Evolutionary conservation across 2,888 invertebrate species (phyloP), one percentile per base, ranked within the genome.

Genomic region (Ectemnius cavifrons): DNA sequence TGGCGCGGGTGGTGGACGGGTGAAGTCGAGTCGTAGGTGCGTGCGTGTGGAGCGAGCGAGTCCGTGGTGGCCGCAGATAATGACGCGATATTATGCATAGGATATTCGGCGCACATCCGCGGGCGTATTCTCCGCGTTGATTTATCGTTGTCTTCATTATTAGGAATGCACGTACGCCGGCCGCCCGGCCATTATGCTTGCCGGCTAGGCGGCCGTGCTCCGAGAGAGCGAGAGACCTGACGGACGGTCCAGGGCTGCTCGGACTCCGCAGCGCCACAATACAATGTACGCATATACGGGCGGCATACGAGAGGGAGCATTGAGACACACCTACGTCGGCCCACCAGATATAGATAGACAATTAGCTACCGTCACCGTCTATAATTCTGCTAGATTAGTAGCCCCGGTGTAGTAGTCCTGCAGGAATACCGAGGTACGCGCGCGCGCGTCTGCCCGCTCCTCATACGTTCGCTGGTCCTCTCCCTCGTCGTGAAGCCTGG

Each of bases 111-210:
- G 89, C 87, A 87, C 89, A 90, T 90, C 90, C 89, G 90, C 88
- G 89, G 87, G 88, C 88, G 88, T 89, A 90, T 91, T 90, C 90
- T 89, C 87, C 86, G 82, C 85, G 88, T 90, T 91, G 91, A 91
- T 91, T 91, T 91, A 91, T 91, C 89, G 90, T 88, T 89, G 90
- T 91, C 91, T 91, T 91, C 90, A 89, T 90, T 90, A 91, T 91
- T 90, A 90, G 90, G 90, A 91, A 91, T 90, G 90, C 90, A 89
- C 88, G 88, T 86, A 87, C 86, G 86, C 84, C 83, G 86, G 84
- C 83, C 83, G 86, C 84, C 84, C 79, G 84, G 85, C 85, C 85
- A 87, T 88, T 87, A 88, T 87, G 82, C 84, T 78, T 79, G 78
- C 77, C 75, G 76, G 79, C 77, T 73, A 75, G 77, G 71, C 66